phyloP scores from a whole-genome alignment of 53 echinoderm and acorn worm species.

The Antedon mediterranea region DNA sequence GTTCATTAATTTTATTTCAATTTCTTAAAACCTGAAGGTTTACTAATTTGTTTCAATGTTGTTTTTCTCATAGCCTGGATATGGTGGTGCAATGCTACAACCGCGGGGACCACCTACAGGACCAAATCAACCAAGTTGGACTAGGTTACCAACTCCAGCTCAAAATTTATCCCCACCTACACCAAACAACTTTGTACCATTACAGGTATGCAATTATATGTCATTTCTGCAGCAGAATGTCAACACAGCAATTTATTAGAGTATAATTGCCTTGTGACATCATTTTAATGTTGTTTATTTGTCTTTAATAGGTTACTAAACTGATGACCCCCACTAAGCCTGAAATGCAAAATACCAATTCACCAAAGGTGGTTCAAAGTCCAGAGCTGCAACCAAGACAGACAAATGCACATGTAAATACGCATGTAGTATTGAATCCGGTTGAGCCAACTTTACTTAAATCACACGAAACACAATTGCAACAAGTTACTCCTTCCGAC shows the following conservation, averaged over 20 bases:
- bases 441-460: not conserved
- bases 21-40: too few relatives aligned
- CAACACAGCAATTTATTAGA: not conserved
- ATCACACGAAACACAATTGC: not conserved
- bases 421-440: too few relatives aligned
- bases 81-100: not conserved
- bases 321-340: not conserved
- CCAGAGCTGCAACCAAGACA: not conserved
- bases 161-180: not conserved
- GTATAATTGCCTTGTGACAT: not conserved
- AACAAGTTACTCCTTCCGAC: not conserved
- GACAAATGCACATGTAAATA: not conserved
- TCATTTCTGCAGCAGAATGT: too few relatives aligned
- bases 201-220: not conserved
- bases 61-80: not conserved
- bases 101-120: not conserved
- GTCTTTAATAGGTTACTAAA: not conserved
- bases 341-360: too few relatives aligned
- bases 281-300: not conserved
- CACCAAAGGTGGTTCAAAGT: too few relatives aligned
- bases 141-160: not conserved
- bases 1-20: too few relatives aligned
- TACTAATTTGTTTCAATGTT: too few relatives aligned
- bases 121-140: not conserved
- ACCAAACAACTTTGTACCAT: not conserved